phyloP scores from a whole-genome alignment of 2,888 invertebrate species.

The Polyommatus iphigenia region DNA sequence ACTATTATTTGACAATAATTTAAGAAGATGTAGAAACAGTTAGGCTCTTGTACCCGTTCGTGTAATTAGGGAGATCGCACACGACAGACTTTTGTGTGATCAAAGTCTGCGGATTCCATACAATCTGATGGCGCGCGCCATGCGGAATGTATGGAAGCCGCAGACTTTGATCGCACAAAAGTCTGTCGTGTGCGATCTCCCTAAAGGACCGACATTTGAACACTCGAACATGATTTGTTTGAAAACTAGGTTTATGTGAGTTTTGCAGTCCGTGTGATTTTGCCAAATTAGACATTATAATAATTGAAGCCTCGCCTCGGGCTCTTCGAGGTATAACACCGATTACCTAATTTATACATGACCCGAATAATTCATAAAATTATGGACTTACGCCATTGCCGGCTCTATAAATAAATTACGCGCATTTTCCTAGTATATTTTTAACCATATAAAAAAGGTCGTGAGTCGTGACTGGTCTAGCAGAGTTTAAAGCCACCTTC shows the following conservation, averaged over 20 bases:
- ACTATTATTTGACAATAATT: neutral
- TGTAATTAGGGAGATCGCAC: too few species aligned
- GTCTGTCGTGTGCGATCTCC: neutral
- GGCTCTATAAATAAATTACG: conserved; percentile 2
- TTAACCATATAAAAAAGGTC: conserved; percentile 2
- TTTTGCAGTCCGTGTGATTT: neutral
- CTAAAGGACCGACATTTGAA: neutral
- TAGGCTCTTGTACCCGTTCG: neutral
- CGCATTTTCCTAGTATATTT: conserved; percentile 12
- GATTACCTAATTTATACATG: neutral
- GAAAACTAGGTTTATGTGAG: neutral
- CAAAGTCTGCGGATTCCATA: too few species aligned
- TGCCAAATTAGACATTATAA: neutral
- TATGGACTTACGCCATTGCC: neutral
- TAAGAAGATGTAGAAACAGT: neutral
- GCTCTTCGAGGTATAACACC: neutral
- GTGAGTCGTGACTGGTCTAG: neutral
- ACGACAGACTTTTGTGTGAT: too few species aligned
- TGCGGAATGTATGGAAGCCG: too few species aligned
- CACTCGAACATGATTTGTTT: neutral
- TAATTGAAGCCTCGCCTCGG: neutral
- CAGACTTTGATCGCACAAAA: too few species aligned
- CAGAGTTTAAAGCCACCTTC: conserved; percentile 21
- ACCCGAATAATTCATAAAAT: neutral
- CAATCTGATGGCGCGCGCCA: too few species aligned